Percentiles rank a stretch among this genome's conserved stretches.
Evolutionary conservation across 2,888 invertebrate species (phyloP).

Genomic region (Encarsia formosa): DNA sequence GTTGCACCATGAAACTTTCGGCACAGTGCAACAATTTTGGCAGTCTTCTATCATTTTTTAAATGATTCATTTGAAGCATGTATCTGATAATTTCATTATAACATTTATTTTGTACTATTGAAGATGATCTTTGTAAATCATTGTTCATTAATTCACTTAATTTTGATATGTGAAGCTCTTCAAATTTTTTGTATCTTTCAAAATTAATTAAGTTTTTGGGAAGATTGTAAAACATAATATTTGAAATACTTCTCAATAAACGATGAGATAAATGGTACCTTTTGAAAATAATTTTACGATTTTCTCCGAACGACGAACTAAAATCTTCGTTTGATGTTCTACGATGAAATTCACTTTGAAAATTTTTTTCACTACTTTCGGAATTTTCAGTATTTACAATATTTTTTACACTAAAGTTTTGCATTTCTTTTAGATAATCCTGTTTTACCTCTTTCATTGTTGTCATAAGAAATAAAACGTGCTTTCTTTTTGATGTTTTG

Average conservation of each 20-base stretch:
- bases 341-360: background rate
- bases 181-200: conserved; percentile 30
- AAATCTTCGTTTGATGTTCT: conserved; percentile 1
- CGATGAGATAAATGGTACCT: conserved; percentile 40
- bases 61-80: conserved; percentile 18
- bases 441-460: conserved; percentile 37
- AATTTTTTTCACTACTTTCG: conserved; percentile 1
- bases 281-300: conserved; percentile 17
- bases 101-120: conserved; percentile 45
- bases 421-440: conserved; percentile 38
- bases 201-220: conserved; percentile 48
- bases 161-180: conserved; percentile 35
- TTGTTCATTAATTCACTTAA: conserved; percentile 38
- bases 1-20: conserved; percentile 55
- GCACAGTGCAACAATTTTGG: conserved; percentile 48
- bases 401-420: conserved; percentile 28
- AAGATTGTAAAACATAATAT: conserved; percentile 44
- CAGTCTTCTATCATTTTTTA: conserved; percentile 36
- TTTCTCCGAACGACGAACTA: conserved; percentile 1
- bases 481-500: conserved; percentile 28
- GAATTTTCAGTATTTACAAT: conserved; percentile 8
- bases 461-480: conserved; percentile 31
- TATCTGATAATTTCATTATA: conserved; percentile 27
- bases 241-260: conserved; percentile 36
- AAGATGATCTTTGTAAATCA: conserved; percentile 47